Evolutionary conservation across 2,113 vertebrate genomes (phyloP).

Genomic region (Seriola dumerili): DNA sequence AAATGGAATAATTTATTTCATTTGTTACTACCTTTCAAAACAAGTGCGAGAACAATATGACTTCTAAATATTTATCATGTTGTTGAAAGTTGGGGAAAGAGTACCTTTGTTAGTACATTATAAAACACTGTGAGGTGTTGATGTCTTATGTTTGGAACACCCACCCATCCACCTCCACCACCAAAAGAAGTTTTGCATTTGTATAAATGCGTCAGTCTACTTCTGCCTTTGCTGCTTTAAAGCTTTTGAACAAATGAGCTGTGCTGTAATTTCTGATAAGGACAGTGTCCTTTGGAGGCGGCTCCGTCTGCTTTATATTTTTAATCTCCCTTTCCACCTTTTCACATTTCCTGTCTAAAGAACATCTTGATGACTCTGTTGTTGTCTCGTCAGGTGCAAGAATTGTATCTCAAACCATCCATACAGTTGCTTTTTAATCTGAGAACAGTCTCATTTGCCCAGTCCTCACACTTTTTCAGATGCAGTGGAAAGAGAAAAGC

Average conservation of each 20-base stretch:
- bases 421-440: not conserved
- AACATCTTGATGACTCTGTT: constrained; percentile 13
- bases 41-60: no score
- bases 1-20: not conserved
- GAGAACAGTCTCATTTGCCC: not conserved
- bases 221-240: constrained; percentile 11
- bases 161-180: not conserved
- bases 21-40: not conserved
- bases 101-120: not conserved
- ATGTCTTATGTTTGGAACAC: not conserved
- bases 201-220: not conserved
- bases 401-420: not conserved
- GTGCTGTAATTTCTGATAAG: not conserved
- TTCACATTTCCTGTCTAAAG: constrained; percentile 1
- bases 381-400: not conserved
- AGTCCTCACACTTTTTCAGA: not conserved
- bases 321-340: constrained; percentile 15
- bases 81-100: not conserved
- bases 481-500: not conserved
- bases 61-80: not conserved
- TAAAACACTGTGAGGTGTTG: no score
- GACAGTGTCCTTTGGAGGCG: not conserved
- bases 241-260: not conserved
- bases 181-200: not conserved
- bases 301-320: constrained; percentile 2